Evolutionary conservation across 2,888 invertebrate species (phyloP), one percentile per base, ranked within the genome.

Genomic region (Diaphora mendica): DNA sequence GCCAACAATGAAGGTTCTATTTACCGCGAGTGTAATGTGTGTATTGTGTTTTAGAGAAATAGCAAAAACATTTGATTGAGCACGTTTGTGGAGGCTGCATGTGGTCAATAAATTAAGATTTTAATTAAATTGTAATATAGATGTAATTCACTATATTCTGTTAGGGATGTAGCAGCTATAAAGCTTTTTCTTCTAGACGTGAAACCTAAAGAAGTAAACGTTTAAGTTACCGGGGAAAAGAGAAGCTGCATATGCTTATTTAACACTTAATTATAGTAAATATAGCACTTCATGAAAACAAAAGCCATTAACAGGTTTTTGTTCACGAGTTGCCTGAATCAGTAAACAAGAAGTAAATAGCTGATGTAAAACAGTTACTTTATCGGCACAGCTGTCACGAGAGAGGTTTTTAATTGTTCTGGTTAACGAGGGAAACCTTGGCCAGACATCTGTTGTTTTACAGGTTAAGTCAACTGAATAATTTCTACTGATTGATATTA

Each of bases 1-100:
- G 85, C 85, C 89, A 89, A 90, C 90, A 90, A 89, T 88, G 89
- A 87, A 81, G 80, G 73, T 75, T 84, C 30, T 62, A 86, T 88
- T 89, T 87, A 76, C 70, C 62, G 62, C 75, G 76, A 80, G 73
- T 79, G 74, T 73, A 73, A 72, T 72, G 79, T 72, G 44, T 71
- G 74, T 78, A 77, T 76, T 74, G 75, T 77, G 77, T 70, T 77
- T 59, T 30, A 48, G 26, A 20, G 42, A 42, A 44, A 75, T 71
- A 85, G 83, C n/a, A 82, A 39, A 39, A 85, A 85, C 33, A 4
- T 48, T 65, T 42, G 78, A 81, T 79, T 77, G 70, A 80, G 78
- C 82, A 82, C 78, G 82, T 79, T 82, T 73, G 2, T 42, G 74
- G 76, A 64, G 64, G 69, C 68, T 70, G 17, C 66, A 74, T 70